phyloP scores from a whole-genome alignment of 2,888 invertebrate genomes.

The Ormyrus rosae region DNA sequence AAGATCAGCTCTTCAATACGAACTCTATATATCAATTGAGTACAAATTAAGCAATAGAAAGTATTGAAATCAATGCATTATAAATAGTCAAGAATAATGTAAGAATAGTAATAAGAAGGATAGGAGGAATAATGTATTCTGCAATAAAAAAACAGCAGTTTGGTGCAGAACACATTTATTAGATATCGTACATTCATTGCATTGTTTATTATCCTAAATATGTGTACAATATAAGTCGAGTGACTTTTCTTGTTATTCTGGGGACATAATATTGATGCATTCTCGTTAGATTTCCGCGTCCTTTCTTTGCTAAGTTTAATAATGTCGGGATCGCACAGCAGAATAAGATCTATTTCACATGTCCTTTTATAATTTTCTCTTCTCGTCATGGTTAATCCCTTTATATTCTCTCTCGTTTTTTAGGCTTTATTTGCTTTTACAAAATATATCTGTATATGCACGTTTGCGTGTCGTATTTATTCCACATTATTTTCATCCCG shows the following conservation, averaged over 20 bases:
- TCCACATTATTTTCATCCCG: constrained; percentile 29
- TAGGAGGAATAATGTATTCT: no score
- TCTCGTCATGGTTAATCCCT: not conserved
- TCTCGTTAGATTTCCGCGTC: constrained; percentile 25
- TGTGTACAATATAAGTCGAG: constrained; percentile 55
- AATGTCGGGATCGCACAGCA: constrained; percentile 40
- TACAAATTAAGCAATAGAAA: no score
- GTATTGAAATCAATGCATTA: no score
- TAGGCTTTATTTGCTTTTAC: constrained; percentile 50
- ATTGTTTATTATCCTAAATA: constrained; percentile 56
- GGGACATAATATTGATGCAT: constrained; percentile 48
- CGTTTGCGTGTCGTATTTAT: constrained; percentile 30
- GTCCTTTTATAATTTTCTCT: not conserved
- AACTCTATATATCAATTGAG: no score
- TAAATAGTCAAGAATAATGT: no score
- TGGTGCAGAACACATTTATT: constrained; percentile 62
- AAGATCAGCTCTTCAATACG: no score
- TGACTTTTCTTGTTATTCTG: constrained; percentile 42
- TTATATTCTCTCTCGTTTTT: constrained; percentile 9
- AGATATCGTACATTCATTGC: constrained; percentile 60
- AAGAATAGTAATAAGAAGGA: no score
- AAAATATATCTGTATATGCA: constrained; percentile 54
- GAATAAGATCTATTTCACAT: constrained; percentile 30
- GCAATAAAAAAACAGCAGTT: constrained; percentile 19
- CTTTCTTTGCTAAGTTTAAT: constrained; percentile 32